A percentile compares a stretch with the other conserved stretches of the same genome.
phyloP scores from a whole-genome alignment of 2,888 invertebrate genomes.

The Blera fallax region DNA sequence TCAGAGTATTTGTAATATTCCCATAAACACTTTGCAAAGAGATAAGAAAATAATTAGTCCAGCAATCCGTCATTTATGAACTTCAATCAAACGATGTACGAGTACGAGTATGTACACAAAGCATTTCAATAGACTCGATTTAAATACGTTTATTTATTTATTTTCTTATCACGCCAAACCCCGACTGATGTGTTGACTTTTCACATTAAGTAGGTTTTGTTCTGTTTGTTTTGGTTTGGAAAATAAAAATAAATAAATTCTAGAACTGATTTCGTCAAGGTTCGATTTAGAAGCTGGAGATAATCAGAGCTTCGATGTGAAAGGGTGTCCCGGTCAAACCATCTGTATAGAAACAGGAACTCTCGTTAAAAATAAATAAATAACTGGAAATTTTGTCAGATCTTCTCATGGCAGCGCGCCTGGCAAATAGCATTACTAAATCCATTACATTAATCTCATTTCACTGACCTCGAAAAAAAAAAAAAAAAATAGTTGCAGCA shows the following conservation, averaged over 20 bases:
- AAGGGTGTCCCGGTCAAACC: background rate
- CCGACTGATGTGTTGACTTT: slow-evolving; percentile 7
- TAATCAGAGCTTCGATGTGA: background rate
- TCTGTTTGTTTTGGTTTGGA: no score
- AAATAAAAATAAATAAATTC: background rate
- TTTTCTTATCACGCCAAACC: background rate
- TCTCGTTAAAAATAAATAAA: background rate
- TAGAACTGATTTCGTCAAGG: slow-evolving; percentile 21
- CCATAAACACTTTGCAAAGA: background rate
- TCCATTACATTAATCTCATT: slow-evolving; percentile 53
- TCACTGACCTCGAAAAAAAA: slow-evolving; percentile 62
- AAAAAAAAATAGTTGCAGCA: slow-evolving; percentile 5
- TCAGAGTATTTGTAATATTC: background rate
- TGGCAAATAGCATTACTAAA: background rate
- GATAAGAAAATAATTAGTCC: slow-evolving; percentile 4
- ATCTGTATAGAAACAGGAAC: background rate
- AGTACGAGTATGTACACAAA: background rate
- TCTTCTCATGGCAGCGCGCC: background rate
- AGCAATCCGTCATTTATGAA: background rate
- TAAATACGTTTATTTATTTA: background rate
- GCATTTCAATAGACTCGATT: background rate
- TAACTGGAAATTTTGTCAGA: background rate
- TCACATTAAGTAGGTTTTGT: slow-evolving; percentile 9
- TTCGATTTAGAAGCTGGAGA: slow-evolving; percentile 1
- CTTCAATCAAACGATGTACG: background rate